Evolutionary conservation across 2,888 invertebrate genomes (phyloP), one percentile per base, ranked within the genome.

Genomic region (Matsumyia berberina): DNA sequence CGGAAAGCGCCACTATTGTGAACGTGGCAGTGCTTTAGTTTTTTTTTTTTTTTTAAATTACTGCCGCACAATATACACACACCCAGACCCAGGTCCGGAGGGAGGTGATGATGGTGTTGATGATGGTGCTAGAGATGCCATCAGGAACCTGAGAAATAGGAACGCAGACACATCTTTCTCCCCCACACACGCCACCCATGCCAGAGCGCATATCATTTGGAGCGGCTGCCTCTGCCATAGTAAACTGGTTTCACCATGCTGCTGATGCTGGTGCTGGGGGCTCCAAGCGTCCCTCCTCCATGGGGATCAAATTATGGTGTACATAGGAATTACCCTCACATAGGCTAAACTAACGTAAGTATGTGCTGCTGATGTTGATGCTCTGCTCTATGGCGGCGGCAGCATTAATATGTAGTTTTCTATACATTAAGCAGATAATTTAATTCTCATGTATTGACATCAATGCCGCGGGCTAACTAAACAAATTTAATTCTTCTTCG

Each of bases 361-460:
- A 39, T 66, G 29, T 60, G 17, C 62, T 17, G 44, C 19, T 66
- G 66, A 12, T 66, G 44, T 4, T 12, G 46, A 46, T 49, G 60
- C 12, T n/a, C 12, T 19, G 35, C 35, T 55, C 24, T 42, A 17
- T 29, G 51, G 53, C 24, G 76, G 77, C 51, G 49, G 55, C 12
- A 42, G 69, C 69, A 78, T 79, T 67, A 79, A 73, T 60, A 66
- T 58, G 58, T 76, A 80, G 80, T 85, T 72, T 76, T 80, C 74
- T 81, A 77, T 86, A 81, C 80, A 81, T 77, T 86, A 86, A 77
- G 72, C 81, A 46, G 89, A 88, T 89, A 89, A 89, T 89, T 89
- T 88, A 88, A 90, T 89, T 89, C 87, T 69, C 88, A 67, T 89
- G 90, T 88, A 87, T 87, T 86, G 87, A 86, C 87, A 87, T 86